These are phyloP conservation scores for Excalfactoria chinensis DNA, from an alignment of 2,113 vertebrate genomes.

Conservation along the genomic window DNA sequence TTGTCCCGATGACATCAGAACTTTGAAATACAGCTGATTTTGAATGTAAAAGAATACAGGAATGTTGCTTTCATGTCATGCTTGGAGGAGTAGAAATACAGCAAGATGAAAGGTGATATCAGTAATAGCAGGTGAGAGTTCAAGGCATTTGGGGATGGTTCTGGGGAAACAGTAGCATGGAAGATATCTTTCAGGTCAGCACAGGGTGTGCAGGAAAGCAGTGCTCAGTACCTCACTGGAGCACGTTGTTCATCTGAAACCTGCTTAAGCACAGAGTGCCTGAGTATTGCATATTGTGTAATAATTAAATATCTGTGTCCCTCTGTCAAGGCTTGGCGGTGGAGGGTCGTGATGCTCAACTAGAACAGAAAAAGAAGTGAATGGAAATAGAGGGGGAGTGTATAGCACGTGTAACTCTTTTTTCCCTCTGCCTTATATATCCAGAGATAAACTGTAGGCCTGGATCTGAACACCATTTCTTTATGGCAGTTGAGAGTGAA, in stretches of 20 bases:
- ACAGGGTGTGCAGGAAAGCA: not conserved
- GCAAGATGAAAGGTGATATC: not conserved
- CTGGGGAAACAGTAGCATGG: conserved; percentile 12
- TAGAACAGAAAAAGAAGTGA: not conserved
- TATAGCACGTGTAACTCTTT: not conserved
- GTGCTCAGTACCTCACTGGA: not conserved
- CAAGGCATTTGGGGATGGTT: conserved; percentile 19
- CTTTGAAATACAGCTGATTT: conserved; percentile 51
- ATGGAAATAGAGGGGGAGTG: not conserved
- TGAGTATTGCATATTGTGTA: not conserved
- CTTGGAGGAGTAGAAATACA: conserved; percentile 8
- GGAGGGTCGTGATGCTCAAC: not conserved
- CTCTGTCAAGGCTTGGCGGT: not conserved
- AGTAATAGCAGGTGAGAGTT: conserved; percentile 26
- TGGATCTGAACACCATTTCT: not conserved
- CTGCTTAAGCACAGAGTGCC: not conserved
- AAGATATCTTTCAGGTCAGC: not conserved
- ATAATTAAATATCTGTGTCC: not conserved
- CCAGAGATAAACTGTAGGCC: not conserved
- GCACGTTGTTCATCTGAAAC: not conserved
- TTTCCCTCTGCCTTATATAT: not conserved
- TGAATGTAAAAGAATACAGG: conserved; percentile 22
- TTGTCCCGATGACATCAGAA: conserved; percentile 49
- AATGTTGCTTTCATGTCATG: conserved; percentile 37
- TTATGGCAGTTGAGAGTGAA: not conserved